phyloP scores from a whole-genome alignment of 1,140 invertebrate genomes.

The Euura saliciscinereae region DNA sequence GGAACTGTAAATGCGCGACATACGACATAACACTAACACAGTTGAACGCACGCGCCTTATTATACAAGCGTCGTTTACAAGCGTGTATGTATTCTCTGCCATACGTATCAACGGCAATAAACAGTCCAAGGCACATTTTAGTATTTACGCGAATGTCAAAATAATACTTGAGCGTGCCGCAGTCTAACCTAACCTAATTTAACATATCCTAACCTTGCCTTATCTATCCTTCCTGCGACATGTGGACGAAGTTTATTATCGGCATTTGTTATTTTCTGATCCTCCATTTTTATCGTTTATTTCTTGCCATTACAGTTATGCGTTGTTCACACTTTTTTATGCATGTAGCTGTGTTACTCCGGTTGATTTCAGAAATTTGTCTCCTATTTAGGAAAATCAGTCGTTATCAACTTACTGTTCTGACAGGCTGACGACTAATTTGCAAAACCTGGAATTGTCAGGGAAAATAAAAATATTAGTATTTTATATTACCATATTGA shows the following conservation, averaged over 20 bases:
- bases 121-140: constrained; percentile 1
- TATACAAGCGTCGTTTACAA: not conserved
- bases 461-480: too few relatives aligned
- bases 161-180: not conserved
- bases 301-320: not conserved
- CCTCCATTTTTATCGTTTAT: not conserved
- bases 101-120: not conserved
- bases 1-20: too few relatives aligned
- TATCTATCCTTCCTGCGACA: too few relatives aligned
- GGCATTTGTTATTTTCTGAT: too few relatives aligned
- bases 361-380: too few relatives aligned
- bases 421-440: too few relatives aligned
- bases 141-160: constrained; percentile 1
- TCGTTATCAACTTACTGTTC: too few relatives aligned
- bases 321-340: not conserved
- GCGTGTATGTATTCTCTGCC: not conserved
- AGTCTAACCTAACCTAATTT: not conserved
- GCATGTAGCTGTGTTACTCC: not conserved
- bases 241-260: too few relatives aligned
- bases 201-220: not conserved
- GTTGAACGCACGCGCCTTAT: not conserved
- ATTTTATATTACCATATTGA: too few relatives aligned
- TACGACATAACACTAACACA: too few relatives aligned
- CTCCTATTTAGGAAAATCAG: too few relatives aligned
- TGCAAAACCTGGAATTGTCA: too few relatives aligned